Evolutionary conservation across 2,113 vertebrate genomes (phyloP), one percentile per base, ranked within the genome.

Genomic region (Furnarius figulus): DNA sequence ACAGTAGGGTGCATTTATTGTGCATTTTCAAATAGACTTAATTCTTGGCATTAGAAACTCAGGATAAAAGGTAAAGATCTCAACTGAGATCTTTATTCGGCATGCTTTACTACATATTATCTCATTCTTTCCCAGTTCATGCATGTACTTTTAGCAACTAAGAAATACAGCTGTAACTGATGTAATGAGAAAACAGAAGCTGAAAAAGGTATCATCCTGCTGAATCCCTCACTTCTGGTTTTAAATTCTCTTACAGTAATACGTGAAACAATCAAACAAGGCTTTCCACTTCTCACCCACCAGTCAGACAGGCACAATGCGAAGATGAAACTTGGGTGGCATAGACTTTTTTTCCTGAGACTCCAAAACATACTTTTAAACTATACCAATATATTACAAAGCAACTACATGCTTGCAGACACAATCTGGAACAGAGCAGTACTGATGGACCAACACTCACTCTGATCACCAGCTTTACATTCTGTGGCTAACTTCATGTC

Each of bases 81-180:
- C 98, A 98, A 98, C 96, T 97, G 97, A 97, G 97, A 98, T 98
- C 98, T 98, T 98, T 98, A 98, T 98, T 98, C 98, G 96, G 98
- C 94, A 97, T 98, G 98, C 98, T 99, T 98, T 98, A 98, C 94
- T 72, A 78, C 28, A 95, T 98, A 99, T 99, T 98, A 99, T 98
- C 96, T 97, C 95, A 98, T 97, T 98, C 97, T 97, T 98, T 98
- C 98, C 97, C 97, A 98, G 98, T 98, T 98, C 98, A 98, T 98
- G 98, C 98, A 95, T 98, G 98, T 95, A 98, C 82, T 95, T 97
- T 73, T 96, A 97, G 97, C 95, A 96, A 96, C 97, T 94, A 89
- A 97, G 95, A 98, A 96, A 90, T 8, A 68, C 75, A 71, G 87
- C 93, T 96, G 33, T 95, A 97, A 94, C 92, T 90, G 90, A 96